Percentiles rank a stretch among this genome's conserved stretches.
Conservation (phyloP, 2,888 invertebrate species). For the Siphlonurus alternatus region DNA sequence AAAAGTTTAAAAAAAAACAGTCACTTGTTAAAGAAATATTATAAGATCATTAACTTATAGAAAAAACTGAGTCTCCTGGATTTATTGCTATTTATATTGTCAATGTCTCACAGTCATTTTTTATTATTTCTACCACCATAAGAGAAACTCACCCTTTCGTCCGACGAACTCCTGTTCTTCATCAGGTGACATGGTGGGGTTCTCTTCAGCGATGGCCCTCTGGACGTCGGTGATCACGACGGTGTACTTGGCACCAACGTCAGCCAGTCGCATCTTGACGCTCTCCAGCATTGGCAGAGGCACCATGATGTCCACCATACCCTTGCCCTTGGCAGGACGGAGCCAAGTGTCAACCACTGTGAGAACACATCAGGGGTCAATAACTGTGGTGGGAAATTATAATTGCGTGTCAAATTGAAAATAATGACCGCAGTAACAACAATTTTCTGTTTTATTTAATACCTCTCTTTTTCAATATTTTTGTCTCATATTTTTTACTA, state of each 20-base stretch:
- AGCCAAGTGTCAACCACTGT: slow-evolving; percentile 14
- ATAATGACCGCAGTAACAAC: no score
- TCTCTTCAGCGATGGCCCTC: slow-evolving; percentile 60
- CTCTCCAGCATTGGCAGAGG: slow-evolving; percentile 42
- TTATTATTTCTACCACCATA: neutral
- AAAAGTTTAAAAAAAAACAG: no score
- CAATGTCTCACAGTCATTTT: neutral
- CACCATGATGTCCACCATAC: slow-evolving; percentile 44
- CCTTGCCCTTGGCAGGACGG: slow-evolving; percentile 9
- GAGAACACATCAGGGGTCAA: neutral
- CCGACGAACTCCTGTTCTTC: slow-evolving; percentile 46
- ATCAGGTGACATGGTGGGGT: slow-evolving; percentile 49
- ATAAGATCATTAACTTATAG: neutral
- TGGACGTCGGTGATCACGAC: slow-evolving; percentile 66
- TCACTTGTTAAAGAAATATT: no score
- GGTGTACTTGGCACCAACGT: slow-evolving; percentile 44
- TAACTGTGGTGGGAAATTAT: no score
- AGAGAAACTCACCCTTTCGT: slow-evolving; percentile 39
- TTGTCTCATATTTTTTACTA: no score
- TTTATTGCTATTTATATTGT: neutral
- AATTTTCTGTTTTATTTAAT: neutral
- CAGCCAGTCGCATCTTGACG: slow-evolving; percentile 41
- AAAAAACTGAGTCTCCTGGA: neutral
- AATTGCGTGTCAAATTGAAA: no score
- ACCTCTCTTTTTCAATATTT: neutral